Base-by-base conservation (phyloP, 1,140 invertebrate species). In the Matsumurasca onukii region DNA sequence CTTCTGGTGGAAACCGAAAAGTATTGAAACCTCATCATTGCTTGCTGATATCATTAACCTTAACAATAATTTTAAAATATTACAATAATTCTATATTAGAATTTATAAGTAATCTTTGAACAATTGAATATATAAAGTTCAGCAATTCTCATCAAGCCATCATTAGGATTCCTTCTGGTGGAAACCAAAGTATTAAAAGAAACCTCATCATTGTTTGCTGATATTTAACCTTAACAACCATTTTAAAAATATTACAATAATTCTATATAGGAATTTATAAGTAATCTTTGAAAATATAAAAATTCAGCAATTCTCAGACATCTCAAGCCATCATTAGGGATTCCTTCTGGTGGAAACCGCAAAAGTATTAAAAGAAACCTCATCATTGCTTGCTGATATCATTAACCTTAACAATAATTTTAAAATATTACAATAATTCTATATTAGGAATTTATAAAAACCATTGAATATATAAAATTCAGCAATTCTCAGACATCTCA, bases 1-100 rank as follows among this genome's bases (percentile, higher is more conserved):
- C 55, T 59, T 59, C 22, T 24, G 55, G 55, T 59, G 55, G 55
- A 59, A 59, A 59, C 64, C 64, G 45, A 48, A 66, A 66, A 66
- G 45, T 49, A 49, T 48, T 29, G 3, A 1, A 64, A 64, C 45
- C 22, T 66, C 64, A 66, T 66, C 64, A 66, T 9, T 13, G 64
- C 24, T 48, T 51, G n/a, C 3, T 51, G 3, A 51, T 51, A 20
- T 5, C n/a, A 51, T 9, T 3, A 51, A 20, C n/a, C 49, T n/a
- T n/a, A 51, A 51, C n/a, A 3, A 51, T 9, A 17, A 51, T 5
- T 51, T 51, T 51, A 5, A 51, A n/a, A n/a, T n/a, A n/a, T n/a
- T n/a, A n/a, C n/a, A n/a, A n/a, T n/a, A n/a, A n/a, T n/a, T n/a
- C n/a, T n/a, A n/a, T n/a, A n/a, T n/a, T n/a, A n/a, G n/a, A n/a